These are phyloP conservation scores for Xanthorhoe spadicearia DNA, from an alignment of 2,888 invertebrate genomes.

Conservation along the genomic window DNA sequence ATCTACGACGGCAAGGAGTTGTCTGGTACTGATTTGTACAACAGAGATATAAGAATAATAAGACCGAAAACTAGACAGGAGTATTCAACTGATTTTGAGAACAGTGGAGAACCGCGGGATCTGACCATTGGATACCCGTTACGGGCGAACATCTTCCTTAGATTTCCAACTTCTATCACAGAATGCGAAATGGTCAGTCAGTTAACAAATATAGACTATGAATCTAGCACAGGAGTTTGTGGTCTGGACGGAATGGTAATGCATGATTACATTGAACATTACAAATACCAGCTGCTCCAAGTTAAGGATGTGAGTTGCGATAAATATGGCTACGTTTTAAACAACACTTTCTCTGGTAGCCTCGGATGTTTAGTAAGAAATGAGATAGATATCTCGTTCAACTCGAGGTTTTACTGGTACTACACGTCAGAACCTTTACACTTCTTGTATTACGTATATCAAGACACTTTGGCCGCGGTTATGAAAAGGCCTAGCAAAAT, in stretches of 20 bases:
- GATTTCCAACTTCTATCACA: slow-evolving; percentile 61
- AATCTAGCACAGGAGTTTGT: slow-evolving; percentile 52
- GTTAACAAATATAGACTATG: slow-evolving; percentile 46
- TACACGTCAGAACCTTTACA: slow-evolving; percentile 48
- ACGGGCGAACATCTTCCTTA: slow-evolving; percentile 53
- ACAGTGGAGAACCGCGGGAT: slow-evolving; percentile 30
- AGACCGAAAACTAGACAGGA: slow-evolving; percentile 35
- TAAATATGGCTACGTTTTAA: slow-evolving; percentile 49
- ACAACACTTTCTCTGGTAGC: slow-evolving; percentile 48
- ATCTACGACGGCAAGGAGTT: slow-evolving; percentile 50
- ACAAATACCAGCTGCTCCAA: slow-evolving; percentile 52
- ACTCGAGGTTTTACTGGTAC: slow-evolving; percentile 60
- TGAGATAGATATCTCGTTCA: slow-evolving; percentile 63
- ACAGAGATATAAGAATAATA: slow-evolving; percentile 55
- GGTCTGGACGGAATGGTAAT: slow-evolving; percentile 63
- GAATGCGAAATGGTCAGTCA: slow-evolving; percentile 50
- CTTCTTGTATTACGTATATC: slow-evolving; percentile 51
- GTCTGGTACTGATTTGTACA: slow-evolving; percentile 44
- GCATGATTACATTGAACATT: slow-evolving; percentile 54
- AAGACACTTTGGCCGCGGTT: slow-evolving; percentile 56
- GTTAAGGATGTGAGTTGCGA: slow-evolving; percentile 39
- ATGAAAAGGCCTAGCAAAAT: slow-evolving; percentile 46
- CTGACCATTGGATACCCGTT: slow-evolving; percentile 57
- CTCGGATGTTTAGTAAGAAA: slow-evolving; percentile 54
- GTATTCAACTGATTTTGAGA: slow-evolving; percentile 32